A percentile compares a stretch with the other conserved stretches of the same genome.
Conservation (phyloP, 2,888 invertebrate genomes). For the Junonia oenone region DNA sequence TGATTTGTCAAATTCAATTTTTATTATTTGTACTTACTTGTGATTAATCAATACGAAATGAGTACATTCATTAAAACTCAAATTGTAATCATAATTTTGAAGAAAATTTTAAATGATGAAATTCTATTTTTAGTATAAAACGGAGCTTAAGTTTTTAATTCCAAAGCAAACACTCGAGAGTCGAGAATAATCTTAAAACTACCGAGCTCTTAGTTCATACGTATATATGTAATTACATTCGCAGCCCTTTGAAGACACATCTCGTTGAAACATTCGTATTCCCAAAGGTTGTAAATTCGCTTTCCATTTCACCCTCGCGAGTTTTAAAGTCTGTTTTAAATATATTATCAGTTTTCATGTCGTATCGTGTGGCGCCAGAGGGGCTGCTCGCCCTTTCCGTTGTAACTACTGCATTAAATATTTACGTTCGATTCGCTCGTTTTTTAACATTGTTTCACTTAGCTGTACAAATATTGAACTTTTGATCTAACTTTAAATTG, state of each 20-base stretch:
- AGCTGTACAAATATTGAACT: constrained; percentile 21
- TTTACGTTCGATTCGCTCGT: constrained; percentile 49
- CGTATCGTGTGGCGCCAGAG: constrained; percentile 67
- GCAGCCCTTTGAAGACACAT: constrained; percentile 29
- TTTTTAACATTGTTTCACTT: constrained; percentile 35
- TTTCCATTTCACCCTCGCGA: constrained; percentile 53
- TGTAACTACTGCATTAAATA: constrained; percentile 48
- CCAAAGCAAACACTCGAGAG: neutral
- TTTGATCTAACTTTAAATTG: neutral
- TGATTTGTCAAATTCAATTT: neutral
- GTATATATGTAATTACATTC: constrained; percentile 37
- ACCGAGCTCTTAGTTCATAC: constrained; percentile 3
- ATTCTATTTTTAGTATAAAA: neutral
- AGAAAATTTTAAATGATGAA: neutral
- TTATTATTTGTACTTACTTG: neutral
- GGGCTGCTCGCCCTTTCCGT: constrained; percentile 52
- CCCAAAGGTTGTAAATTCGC: constrained; percentile 62
- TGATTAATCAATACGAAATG: neutral
- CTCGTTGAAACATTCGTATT: constrained; percentile 41
- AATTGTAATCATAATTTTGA: neutral
- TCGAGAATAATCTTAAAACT: constrained; percentile 7
- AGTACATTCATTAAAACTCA: neutral
- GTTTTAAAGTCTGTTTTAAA: constrained; percentile 65
- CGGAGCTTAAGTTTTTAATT: neutral
- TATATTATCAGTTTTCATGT: constrained; percentile 73